These are phyloP conservation scores for Bombus difficillimus DNA, from an alignment of 1,140 invertebrate genomes.

Conservation along the genomic window DNA sequence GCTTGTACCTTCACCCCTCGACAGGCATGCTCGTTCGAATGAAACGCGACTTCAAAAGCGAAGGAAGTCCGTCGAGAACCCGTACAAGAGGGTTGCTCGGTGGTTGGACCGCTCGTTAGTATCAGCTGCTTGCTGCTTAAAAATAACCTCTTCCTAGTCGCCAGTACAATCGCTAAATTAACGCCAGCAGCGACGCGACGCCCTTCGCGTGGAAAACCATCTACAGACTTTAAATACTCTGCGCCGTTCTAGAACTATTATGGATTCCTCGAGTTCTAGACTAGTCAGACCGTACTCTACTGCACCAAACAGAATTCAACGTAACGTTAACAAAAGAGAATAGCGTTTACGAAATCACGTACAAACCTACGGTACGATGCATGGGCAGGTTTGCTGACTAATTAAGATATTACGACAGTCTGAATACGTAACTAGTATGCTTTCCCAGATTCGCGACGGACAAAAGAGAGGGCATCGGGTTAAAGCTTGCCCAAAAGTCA, in stretches of 20 bases:
- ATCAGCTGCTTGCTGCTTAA: constrained; percentile 56
- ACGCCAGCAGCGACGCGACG: constrained; percentile 36
- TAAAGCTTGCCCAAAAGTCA: neutral
- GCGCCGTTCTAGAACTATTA: constrained; percentile 2
- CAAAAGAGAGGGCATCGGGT: no score
- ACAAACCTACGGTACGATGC: neutral
- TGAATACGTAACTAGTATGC: constrained; percentile 1
- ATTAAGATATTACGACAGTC: neutral
- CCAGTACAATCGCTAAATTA: constrained; percentile 64
- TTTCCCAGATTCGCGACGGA: no score
- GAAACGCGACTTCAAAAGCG: constrained; percentile 41
- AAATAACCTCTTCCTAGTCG: constrained; percentile 61
- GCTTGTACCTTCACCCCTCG: neutral
- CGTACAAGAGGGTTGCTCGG: constrained; percentile 47
- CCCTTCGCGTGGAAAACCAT: constrained; percentile 31
- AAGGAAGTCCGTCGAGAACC: constrained; percentile 33
- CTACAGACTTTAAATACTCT: constrained; percentile 31
- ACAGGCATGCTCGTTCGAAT: constrained; percentile 24
- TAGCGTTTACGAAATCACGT: neutral
- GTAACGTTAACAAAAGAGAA: neutral
- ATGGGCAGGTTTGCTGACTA: neutral
- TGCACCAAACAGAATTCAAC: neutral
- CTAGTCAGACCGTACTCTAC: neutral
- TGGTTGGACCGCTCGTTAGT: constrained; percentile 68
- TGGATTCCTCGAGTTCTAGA: neutral